A percentile compares a stretch with the other conserved stretches of the same genome.
Evolutionary conservation across 2,113 vertebrate genomes (phyloP).

Genomic region (Myxocyprinus asiaticus): DNA sequence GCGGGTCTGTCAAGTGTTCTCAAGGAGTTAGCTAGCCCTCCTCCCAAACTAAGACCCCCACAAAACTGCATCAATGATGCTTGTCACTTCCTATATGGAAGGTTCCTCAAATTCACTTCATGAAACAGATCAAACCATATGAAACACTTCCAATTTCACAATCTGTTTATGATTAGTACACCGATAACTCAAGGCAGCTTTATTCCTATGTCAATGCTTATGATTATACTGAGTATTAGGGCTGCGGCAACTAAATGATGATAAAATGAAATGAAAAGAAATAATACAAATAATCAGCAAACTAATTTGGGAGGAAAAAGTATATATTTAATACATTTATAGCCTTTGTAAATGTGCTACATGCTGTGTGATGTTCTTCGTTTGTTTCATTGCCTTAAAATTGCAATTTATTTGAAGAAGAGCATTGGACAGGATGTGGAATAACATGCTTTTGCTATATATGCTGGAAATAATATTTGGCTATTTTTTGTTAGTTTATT

Average conservation of each 20-base stretch:
- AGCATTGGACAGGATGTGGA: background rate
- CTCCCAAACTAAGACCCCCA: background rate
- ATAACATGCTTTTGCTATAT: too few relatives aligned
- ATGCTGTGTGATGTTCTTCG: background rate
- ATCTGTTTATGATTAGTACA: background rate
- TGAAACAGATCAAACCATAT: constrained; percentile 38
- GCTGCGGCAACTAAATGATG: too few relatives aligned
- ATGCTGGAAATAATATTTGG: too few relatives aligned
- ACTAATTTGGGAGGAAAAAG: too few relatives aligned
- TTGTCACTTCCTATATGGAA: background rate
- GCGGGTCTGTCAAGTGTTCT: background rate
- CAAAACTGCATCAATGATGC: constrained; percentile 20
- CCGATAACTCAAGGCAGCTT: too few relatives aligned
- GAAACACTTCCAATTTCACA: constrained; percentile 25
- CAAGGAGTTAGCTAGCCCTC: background rate
- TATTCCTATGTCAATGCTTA: too few relatives aligned
- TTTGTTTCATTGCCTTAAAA: background rate
- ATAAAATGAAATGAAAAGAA: too few relatives aligned
- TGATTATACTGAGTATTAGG: too few relatives aligned
- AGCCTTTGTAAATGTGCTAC: too few relatives aligned
- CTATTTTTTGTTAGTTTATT: too few relatives aligned
- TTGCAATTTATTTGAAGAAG: background rate
- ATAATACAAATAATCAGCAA: too few relatives aligned
- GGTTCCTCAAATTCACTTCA: constrained; percentile 33
- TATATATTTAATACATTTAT: too few relatives aligned